Percentiles rank a stretch among this genome's conserved stretches.
Conservation (phyloP, 1,140 invertebrate genomes). For the Maconellicoccus hirsutus region DNA sequence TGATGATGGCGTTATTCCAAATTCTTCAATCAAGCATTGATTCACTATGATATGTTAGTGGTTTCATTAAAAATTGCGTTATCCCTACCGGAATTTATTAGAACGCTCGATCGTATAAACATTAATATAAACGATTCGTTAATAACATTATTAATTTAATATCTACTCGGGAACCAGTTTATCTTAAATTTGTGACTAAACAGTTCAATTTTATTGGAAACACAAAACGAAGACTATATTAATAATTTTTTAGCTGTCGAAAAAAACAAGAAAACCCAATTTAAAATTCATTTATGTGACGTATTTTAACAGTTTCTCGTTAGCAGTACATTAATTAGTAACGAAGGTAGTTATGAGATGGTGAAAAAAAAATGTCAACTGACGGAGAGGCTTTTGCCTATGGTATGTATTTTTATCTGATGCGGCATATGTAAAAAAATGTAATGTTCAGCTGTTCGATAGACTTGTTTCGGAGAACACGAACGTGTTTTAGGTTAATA, state of each 20-base stretch:
- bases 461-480: conserved; percentile 14
- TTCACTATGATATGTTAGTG: too few relatives aligned
- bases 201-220: not conserved
- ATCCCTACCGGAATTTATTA: too few relatives aligned
- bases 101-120: too few relatives aligned
- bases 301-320: conserved; percentile 12
- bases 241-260: not conserved
- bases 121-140: too few relatives aligned
- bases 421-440: conserved; percentile 16
- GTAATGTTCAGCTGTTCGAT: conserved; percentile 21
- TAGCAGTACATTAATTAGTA: conserved; percentile 17
- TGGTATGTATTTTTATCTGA: conserved; percentile 2
- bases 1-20: too few relatives aligned
- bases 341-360: not conserved
- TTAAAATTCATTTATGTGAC: conserved; percentile 8
- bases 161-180: too few relatives aligned
- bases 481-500: conserved; percentile 19
- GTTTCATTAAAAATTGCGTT: too few relatives aligned
- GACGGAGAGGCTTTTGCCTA: not conserved
- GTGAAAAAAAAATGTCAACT: conserved; percentile 15
- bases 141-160: too few relatives aligned
- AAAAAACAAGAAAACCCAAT: conserved; percentile 14
- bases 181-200: too few relatives aligned
- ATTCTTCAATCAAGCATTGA: too few relatives aligned
- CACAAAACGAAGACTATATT: not conserved